phyloP scores from a whole-genome alignment of 2,888 invertebrate genomes.

The Panzeria rudis region DNA sequence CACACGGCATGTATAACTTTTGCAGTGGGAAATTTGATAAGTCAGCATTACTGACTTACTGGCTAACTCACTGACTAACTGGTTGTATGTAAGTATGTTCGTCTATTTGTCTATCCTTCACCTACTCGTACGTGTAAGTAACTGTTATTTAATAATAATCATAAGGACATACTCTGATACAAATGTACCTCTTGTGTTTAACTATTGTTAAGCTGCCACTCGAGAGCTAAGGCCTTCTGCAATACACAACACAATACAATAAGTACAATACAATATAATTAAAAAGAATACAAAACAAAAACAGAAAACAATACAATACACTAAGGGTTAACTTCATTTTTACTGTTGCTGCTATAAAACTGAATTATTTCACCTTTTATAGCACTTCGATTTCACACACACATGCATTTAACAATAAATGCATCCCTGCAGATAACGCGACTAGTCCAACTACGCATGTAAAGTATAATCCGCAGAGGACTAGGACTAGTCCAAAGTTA shows the following conservation, averaged over 20 bases:
- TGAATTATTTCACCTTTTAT: conserved; percentile 55
- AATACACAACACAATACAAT: conserved; percentile 31
- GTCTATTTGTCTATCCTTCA: background rate
- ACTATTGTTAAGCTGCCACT: conserved; percentile 43
- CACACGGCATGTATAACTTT: no score
- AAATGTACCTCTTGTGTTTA: conserved; percentile 40
- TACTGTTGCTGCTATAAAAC: conserved; percentile 15
- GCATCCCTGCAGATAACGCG: no score
- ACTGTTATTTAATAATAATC: conserved; percentile 49
- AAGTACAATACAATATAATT: conserved; percentile 25
- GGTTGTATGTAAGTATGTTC: background rate
- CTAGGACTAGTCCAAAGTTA: no score
- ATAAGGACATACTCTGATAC: conserved; percentile 36
- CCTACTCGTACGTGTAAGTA: background rate
- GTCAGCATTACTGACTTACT: no score
- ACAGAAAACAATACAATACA: conserved; percentile 5
- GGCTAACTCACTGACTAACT: background rate
- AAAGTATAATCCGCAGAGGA: no score
- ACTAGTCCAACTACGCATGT: no score
- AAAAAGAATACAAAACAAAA: conserved; percentile 21
- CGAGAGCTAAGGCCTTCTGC: conserved; percentile 1
- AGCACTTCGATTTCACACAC: background rate
- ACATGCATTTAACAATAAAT: no score
- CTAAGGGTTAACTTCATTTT: conserved; percentile 33
- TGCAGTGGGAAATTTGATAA: no score